Evolutionary conservation across 2,113 vertebrate genomes (phyloP).

Genomic region (Sterna hirundo): DNA sequence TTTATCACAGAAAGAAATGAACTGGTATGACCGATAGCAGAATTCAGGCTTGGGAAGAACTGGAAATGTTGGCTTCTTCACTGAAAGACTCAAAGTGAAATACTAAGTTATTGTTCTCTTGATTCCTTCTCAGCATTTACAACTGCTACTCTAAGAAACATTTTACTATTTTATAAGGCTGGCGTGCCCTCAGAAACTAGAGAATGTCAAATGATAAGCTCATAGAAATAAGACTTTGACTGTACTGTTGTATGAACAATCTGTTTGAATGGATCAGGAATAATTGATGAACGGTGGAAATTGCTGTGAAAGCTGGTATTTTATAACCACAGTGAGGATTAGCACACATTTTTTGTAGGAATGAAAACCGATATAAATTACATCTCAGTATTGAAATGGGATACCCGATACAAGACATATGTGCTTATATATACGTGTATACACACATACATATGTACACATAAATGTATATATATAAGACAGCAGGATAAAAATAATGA

Average conservation of each 20-base stretch:
- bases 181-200: not conserved
- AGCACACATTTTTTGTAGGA: not conserved
- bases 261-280: not conserved
- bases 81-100: not conserved
- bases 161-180: not conserved
- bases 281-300: slow-evolving; percentile 4
- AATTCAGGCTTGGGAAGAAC: not conserved
- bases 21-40: not conserved
- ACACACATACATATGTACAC: not conserved
- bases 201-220: not conserved
- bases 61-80: not conserved
- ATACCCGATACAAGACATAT: not conserved
- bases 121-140: not conserved
- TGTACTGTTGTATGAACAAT: not conserved
- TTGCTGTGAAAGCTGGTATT: not conserved
- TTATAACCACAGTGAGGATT: not conserved
- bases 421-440: not conserved
- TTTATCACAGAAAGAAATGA: not conserved
- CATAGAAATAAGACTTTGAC: not conserved
- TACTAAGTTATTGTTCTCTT: not conserved
- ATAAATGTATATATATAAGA: not conserved
- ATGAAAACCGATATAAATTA: not conserved
- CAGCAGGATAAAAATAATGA: not conserved
- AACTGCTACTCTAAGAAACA: not conserved
- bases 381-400: not conserved